Percentiles rank a stretch among this genome's conserved stretches.
These are phyloP conservation scores for Paramisgurnus dabryanus DNA, from an alignment of 2,113 vertebrate species.

Conservation along the genomic window DNA sequence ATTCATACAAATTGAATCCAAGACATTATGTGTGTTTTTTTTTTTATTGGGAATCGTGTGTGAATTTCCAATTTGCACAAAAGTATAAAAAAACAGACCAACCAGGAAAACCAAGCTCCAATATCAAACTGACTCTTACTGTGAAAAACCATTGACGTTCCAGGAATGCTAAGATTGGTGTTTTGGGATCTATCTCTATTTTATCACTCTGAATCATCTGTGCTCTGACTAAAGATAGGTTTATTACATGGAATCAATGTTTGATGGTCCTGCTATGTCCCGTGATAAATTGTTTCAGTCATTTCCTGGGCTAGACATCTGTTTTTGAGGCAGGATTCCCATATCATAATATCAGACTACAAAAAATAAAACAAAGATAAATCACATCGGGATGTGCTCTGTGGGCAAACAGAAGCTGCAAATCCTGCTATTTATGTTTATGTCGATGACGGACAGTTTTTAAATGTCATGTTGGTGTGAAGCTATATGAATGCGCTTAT, in stretches of 20 bases:
- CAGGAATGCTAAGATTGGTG: not conserved
- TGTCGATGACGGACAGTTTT: not conserved
- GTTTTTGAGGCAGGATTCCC: not conserved
- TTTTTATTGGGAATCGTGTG: too few relatives aligned
- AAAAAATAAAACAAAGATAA: not conserved
- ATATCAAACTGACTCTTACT: too few relatives aligned
- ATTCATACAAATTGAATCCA: too few relatives aligned
- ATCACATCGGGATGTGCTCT: not conserved
- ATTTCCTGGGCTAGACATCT: not conserved
- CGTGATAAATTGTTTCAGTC: slow-evolving; percentile 7
- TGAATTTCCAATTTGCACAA: too few relatives aligned
- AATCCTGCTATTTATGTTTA: not conserved
- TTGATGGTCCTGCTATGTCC: not conserved
- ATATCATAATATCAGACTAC: not conserved
- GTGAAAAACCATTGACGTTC: too few relatives aligned
- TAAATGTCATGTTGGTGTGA: not conserved
- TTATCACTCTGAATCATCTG: not conserved
- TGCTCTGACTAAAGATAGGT: slow-evolving; percentile 11
- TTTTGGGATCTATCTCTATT: not conserved
- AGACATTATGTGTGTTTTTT: too few relatives aligned
- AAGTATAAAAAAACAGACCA: too few relatives aligned
- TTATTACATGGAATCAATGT: slow-evolving; percentile 20
- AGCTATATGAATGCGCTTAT: too few relatives aligned
- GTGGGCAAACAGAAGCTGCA: not conserved
- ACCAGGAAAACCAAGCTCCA: too few relatives aligned